Evolutionary conservation across 2,888 invertebrate genomes (phyloP).

Genomic region (Scrobipalpa atriplicella): DNA sequence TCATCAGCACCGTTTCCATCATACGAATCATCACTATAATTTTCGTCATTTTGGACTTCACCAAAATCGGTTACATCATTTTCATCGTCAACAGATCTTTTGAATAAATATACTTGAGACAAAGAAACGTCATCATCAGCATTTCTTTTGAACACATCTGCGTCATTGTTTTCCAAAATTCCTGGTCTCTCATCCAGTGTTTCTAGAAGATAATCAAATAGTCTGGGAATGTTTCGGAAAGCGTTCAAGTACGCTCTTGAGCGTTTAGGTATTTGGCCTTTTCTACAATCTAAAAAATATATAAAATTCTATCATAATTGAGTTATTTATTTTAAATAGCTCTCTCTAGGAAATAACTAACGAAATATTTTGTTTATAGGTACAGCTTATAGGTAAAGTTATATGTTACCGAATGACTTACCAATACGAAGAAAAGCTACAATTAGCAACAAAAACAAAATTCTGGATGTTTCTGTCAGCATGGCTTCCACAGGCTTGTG

Average conservation of each 20-base stretch:
- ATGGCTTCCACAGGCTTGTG: conserved; percentile 13
- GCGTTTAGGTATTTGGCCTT: background rate
- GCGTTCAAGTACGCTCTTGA: conserved; percentile 34
- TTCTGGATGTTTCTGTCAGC: background rate
- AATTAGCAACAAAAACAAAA: conserved; percentile 6
- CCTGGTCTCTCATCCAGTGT: conserved; percentile 55
- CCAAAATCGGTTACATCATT: conserved; percentile 19
- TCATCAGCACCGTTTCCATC: conserved; percentile 43
- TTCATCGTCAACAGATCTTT: conserved; percentile 34
- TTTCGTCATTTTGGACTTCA: conserved; percentile 32
- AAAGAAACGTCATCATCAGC: background rate
- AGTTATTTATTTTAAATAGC: background rate
- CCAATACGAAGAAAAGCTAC: background rate
- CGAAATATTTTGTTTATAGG: background rate
- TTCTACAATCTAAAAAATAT: conserved; percentile 7
- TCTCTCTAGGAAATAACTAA: background rate
- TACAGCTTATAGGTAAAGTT: too few species aligned
- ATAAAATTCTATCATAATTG: background rate
- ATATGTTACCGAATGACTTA: too few species aligned
- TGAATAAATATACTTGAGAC: conserved; percentile 34
- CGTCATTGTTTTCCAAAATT: conserved; percentile 56
- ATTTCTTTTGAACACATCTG: conserved; percentile 41
- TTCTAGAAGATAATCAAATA: conserved; percentile 57
- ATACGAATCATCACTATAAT: conserved; percentile 30
- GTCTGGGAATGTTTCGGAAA: conserved; percentile 54